Evolutionary conservation across 1,140 invertebrate species (phyloP).

Genomic region (Heliconius eleuchia): DNA sequence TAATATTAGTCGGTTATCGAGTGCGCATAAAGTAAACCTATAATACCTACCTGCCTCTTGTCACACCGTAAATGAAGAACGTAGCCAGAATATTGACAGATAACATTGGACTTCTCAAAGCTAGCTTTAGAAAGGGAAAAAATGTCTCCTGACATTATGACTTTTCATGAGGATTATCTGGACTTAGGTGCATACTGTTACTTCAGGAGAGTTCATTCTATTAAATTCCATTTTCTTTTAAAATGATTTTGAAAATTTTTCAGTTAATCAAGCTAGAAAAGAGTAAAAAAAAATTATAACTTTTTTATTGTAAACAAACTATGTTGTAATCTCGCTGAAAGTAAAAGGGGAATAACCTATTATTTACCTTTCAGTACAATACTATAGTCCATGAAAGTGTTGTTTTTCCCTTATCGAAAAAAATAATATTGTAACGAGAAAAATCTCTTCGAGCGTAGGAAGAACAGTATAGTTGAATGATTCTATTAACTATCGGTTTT

Average conservation of each 20-base stretch:
- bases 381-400: not conserved
- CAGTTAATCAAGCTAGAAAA: not conserved
- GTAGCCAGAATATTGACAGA: not conserved
- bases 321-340: not conserved
- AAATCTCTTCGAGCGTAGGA: not conserved
- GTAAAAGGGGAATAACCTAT: not conserved
- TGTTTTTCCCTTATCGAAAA: not conserved
- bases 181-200: not conserved
- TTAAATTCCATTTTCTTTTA: too few relatives aligned
- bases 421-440: not conserved
- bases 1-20: not conserved
- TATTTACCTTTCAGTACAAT: not conserved
- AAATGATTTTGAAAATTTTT: too few relatives aligned
- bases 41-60: not conserved
- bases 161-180: not conserved
- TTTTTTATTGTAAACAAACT: not conserved
- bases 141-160: not conserved
- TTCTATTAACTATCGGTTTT: constrained; percentile 3
- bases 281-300: not conserved
- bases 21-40: not conserved
- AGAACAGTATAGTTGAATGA: not conserved
- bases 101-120: not conserved
- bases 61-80: not conserved
- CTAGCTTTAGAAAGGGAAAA: not conserved
- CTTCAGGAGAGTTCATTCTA: not conserved